Base-by-base conservation (phyloP, 2,113 vertebrate species). In the Xiphophorus couchianus region DNA sequence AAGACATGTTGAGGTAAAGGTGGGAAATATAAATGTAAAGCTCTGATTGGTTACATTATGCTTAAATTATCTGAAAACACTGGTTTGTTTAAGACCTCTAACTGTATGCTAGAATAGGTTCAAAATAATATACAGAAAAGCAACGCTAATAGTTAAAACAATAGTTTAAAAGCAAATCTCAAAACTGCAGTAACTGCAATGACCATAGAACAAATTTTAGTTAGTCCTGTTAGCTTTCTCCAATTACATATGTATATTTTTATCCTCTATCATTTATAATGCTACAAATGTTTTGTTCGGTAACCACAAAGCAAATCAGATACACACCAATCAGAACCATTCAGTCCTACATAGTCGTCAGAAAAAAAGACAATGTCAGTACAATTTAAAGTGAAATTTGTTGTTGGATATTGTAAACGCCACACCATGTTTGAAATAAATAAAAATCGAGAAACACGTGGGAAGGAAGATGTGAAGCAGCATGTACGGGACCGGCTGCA, bases 141-240 rank as follows among this genome's bases (percentile, higher is more conserved):
- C 30, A 78, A 69, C 62, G 48, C 76, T 71, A 83, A 84, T 28
- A 54, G 44, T 31, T 75, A 54, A 83, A 35, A 79, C 74, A 75
- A 64, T 62, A 74, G 84, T 62, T 78, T 63, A 84, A 87, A 67
- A 29, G 33, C 61, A 60, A 77, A 83, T 28, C 10, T 39, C 51
- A 37, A 15, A 58, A 73, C 63, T 69, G 70, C 44, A 19, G 44
- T 66, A 58, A 73, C 66, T 67, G 67, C 54, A n/a, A 48, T 69
- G 29, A 72, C 13, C n/a, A 51, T 33, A 14, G n/a, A 67, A 58
- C 42, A 54, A 19, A 28, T 75, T 30, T 4, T 61, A 73, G 39
- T 72, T 14, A 72, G 63, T 73, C 74, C 31, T 22, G 28, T 54
- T 13, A 31, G 66, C 6, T 61, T 77, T 69, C n/a, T 51, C 62